Conservation (phyloP, 2,113 vertebrate species). For the Rynchops niger region DNA sequence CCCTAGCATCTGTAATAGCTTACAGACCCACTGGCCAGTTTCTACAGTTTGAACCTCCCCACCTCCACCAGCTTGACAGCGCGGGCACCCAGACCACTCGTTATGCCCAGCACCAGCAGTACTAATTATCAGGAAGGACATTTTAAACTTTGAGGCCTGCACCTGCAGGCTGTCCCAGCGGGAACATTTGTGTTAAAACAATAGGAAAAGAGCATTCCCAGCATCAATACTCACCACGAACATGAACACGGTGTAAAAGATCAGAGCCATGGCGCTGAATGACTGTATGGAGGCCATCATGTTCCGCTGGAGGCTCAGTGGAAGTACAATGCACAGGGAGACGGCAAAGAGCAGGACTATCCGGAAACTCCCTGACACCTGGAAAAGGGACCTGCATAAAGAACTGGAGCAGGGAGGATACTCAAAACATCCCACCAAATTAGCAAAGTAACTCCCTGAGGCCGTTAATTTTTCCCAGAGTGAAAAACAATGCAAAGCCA, state of each 20-base stretch:
- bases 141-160: background rate
- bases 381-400: background rate
- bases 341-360: conserved; percentile 86
- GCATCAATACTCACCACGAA: conserved; percentile 85
- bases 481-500: background rate
- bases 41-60: background rate
- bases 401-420: background rate
- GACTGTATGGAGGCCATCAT: conserved; percentile 98
- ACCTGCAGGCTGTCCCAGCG: background rate
- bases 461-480: rapidly evolving
- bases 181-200: background rate
- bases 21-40: background rate
- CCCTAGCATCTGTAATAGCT: background rate
- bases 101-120: background rate
- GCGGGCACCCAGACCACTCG: background rate
- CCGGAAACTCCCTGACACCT: conserved; percentile 87
- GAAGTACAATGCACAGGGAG: conserved; percentile 92
- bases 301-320: conserved; percentile 95
- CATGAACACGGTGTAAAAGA: conserved; percentile 96
- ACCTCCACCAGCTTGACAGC: background rate
- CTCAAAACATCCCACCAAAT: background rate
- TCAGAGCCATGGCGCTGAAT: conserved; percentile 96
- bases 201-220: background rate
- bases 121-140: background rate
- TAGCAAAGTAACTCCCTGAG: rapidly evolving